These are phyloP conservation scores for Sceloporus tristichus DNA, from an alignment of 2,113 vertebrate species.

Conservation along the genomic window DNA sequence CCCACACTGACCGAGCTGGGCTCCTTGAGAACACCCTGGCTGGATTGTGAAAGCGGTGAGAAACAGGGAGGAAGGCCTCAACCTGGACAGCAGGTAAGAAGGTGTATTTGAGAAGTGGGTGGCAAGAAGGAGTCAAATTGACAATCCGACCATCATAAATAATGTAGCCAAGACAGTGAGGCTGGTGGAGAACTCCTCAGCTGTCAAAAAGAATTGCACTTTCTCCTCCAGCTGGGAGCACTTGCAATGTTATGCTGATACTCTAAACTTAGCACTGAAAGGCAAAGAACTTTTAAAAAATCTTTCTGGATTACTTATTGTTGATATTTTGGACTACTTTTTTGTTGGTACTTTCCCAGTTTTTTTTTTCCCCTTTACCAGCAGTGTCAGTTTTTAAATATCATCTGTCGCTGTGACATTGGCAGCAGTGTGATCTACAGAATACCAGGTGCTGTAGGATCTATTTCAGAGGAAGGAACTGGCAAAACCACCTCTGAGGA, in stretches of 20 bases:
- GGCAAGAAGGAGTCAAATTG: not conserved
- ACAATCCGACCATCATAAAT: not conserved
- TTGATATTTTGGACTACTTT: not conserved
- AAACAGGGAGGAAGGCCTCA: not conserved
- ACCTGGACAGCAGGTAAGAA: constrained; percentile 10
- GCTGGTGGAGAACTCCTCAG: not conserved
- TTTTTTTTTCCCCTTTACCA: too few relatives aligned
- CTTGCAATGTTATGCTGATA: not conserved
- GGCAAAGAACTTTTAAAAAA: too few relatives aligned
- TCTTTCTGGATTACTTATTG: not conserved
- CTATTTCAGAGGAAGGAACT: too few relatives aligned
- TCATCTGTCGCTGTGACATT: not conserved
- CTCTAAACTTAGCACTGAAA: not conserved
- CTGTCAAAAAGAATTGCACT: not conserved
- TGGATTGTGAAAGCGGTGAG: not conserved
- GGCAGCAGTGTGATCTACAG: not conserved
- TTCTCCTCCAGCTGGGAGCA: not conserved
- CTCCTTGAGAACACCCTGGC: fast-evolving
- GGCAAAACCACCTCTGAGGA: too few relatives aligned
- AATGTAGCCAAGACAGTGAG: too few relatives aligned
- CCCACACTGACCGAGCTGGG: not conserved
- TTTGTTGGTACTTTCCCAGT: too few relatives aligned
- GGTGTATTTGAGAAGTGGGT: not conserved
- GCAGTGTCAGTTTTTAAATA: not conserved
- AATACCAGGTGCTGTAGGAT: too few relatives aligned